These are phyloP conservation scores for Nothoprocta pentlandii DNA, from an alignment of 2,113 vertebrate species.

Conservation along the genomic window DNA sequence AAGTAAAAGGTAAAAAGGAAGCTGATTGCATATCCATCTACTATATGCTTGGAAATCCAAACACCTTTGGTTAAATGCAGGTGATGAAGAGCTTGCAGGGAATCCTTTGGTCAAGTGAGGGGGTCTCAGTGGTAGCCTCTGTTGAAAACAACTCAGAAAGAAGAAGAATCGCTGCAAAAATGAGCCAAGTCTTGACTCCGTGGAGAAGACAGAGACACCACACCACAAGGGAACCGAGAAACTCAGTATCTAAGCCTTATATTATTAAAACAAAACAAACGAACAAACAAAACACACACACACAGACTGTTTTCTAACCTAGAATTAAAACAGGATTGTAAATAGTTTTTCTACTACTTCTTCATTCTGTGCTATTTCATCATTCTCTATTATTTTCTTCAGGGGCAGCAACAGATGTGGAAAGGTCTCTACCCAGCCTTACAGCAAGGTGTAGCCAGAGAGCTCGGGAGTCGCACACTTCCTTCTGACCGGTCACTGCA, in stretches of 20 bases:
- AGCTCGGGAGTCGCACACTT: background rate
- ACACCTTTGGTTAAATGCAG: background rate
- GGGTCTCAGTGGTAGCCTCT: too few species aligned
- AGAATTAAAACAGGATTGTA: background rate
- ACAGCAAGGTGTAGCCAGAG: background rate
- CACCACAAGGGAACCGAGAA: background rate
- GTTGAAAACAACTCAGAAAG: rapidly evolving
- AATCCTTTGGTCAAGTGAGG: background rate
- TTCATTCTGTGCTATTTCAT: too few species aligned
- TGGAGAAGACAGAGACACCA: background rate
- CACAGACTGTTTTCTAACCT: background rate
- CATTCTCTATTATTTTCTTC: background rate
- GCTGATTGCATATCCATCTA: background rate
- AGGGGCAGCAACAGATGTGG: background rate
- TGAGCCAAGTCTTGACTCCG: background rate
- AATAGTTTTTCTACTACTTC: background rate
- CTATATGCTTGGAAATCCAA: background rate
- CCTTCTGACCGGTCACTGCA: background rate
- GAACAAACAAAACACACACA: rapidly evolving
- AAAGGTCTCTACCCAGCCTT: background rate
- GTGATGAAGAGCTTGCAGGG: background rate
- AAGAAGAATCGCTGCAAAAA: background rate
- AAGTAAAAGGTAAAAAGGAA: background rate
- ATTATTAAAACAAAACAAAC: background rate
- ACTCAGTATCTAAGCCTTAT: background rate